Evolutionary conservation across 2,888 invertebrate species (phyloP).

Genomic region (Hypomecis atomaria): DNA sequence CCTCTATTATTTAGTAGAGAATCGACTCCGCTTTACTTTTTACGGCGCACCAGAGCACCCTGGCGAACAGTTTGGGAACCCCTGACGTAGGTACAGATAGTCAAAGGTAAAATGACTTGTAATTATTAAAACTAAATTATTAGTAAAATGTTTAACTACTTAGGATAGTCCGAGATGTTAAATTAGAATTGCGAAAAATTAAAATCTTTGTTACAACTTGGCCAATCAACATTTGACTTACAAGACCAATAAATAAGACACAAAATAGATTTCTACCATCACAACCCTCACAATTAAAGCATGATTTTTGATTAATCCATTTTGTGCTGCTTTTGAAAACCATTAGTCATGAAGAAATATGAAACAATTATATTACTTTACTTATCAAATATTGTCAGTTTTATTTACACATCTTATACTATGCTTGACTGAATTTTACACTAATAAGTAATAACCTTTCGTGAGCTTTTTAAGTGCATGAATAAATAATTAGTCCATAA

Average conservation of each 20-base stretch:
- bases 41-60: no score
- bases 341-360: not conserved
- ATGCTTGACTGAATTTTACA: conserved; percentile 4
- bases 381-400: conserved; percentile 40
- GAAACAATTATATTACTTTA: conserved; percentile 30
- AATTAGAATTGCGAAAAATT: no score
- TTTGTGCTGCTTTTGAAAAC: conserved; percentile 57
- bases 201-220: not conserved
- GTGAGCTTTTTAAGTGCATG: not conserved
- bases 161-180: no score
- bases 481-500: not conserved
- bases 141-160: no score
- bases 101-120: not conserved
- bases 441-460: not conserved
- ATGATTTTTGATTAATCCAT: conserved; percentile 53
- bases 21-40: no score
- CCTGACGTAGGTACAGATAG: no score
- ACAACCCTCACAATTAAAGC: conserved; percentile 71
- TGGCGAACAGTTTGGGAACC: no score
- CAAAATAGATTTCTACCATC: conserved; percentile 60
- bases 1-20: no score
- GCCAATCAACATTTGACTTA: not conserved
- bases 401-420: conserved; percentile 35
- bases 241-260: conserved; percentile 41
- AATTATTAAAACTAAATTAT: not conserved